Evolutionary conservation across 2,113 vertebrate genomes (phyloP).

Genomic region (Haemorhous mexicanus): DNA sequence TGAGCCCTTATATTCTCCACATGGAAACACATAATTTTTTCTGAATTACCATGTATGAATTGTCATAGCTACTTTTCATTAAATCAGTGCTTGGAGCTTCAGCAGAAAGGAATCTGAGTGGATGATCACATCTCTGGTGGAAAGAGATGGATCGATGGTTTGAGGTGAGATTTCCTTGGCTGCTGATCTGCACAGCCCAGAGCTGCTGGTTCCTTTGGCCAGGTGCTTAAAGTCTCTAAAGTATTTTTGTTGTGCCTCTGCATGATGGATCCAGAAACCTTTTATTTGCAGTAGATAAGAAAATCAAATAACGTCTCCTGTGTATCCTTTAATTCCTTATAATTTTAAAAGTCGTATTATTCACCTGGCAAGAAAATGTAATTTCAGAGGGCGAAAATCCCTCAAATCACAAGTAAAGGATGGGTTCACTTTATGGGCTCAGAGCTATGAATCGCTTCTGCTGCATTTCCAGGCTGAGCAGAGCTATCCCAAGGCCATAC

Average conservation of each 20-base stretch:
- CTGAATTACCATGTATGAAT: neutral
- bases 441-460: neutral
- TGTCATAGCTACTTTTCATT: neutral
- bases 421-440: neutral
- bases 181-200: neutral
- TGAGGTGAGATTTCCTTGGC: neutral
- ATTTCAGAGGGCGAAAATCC: neutral
- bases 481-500: neutral
- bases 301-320: neutral
- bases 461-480: neutral
- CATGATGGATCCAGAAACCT: neutral
- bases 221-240: neutral
- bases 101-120: neutral
- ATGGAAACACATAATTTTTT: rapidly evolving
- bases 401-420: neutral
- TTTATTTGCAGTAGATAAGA: neutral
- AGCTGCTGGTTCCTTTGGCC: neutral
- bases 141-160: neutral
- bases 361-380: neutral
- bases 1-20: rapidly evolving
- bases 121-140: rapidly evolving
- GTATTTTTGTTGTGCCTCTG: rapidly evolving
- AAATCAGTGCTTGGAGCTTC: neutral
- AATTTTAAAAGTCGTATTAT: neutral
- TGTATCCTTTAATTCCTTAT: neutral